Conservation (phyloP, 2,888 invertebrate species). For the Euspilapteryx auroguttella region DNA sequence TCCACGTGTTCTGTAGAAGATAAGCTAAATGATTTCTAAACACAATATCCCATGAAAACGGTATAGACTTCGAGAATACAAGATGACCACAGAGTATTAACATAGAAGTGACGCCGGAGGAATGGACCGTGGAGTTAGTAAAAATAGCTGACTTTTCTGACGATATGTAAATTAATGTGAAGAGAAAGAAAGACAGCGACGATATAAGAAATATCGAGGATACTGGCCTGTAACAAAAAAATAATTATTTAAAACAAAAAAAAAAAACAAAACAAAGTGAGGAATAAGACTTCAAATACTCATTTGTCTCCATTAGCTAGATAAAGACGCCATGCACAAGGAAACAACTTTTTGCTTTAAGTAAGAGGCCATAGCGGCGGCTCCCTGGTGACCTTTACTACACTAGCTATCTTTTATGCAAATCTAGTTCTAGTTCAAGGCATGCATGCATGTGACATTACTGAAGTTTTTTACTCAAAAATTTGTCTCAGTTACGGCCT, state of each 20-base stretch:
- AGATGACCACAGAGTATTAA: constrained; percentile 5
- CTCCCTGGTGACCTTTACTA: no score
- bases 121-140: background rate
- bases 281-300: background rate
- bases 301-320: no score
- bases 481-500: no score
- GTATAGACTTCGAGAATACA: constrained; percentile 5
- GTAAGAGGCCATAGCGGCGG: no score
- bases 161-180: constrained; percentile 3
- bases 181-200: constrained; percentile 1
- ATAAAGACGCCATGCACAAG: no score
- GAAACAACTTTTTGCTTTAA: no score
- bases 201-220: constrained; percentile 5
- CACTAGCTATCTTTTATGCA: no score
- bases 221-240: constrained; percentile 9
- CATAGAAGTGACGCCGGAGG: constrained; percentile 6
- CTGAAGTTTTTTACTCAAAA: no score
- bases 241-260: no score
- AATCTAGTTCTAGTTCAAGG: no score
- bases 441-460: no score
- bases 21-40: constrained; percentile 5
- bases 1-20: constrained; percentile 6
- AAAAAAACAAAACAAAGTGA: background rate
- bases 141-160: constrained; percentile 3
- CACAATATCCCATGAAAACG: constrained; percentile 3